phyloP scores from a whole-genome alignment of 2,888 invertebrate genomes.

The Prostheceraeus crozeri region DNA sequence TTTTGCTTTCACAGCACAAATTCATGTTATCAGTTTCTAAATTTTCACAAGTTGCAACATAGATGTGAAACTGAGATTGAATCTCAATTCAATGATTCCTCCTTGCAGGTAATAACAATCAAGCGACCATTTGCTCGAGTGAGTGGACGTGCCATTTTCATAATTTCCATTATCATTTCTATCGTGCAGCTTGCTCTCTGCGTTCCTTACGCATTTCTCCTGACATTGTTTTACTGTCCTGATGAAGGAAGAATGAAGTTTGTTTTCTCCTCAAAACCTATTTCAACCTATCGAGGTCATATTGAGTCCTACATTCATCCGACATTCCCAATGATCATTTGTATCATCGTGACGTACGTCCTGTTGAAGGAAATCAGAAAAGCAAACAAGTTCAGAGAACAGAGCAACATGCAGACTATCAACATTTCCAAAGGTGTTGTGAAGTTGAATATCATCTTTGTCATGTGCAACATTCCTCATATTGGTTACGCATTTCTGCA shows the following conservation, averaged over 20 bases:
- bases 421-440: slow-evolving; percentile 24
- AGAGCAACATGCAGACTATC: slow-evolving; percentile 17
- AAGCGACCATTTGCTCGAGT: slow-evolving; percentile 19
- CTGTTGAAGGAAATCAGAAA: not conserved
- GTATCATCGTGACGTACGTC: slow-evolving; percentile 9
- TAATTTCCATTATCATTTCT: not conserved
- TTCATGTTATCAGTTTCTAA: too few species aligned
- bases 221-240: slow-evolving; percentile 7
- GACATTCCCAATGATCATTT: slow-evolving; percentile 19
- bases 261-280: not conserved
- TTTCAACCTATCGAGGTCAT: slow-evolving; percentile 27
- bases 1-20: too few species aligned
- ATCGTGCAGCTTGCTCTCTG: slow-evolving; percentile 27
- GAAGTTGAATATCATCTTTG: slow-evolving; percentile 32
- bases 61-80: too few species aligned
- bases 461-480: slow-evolving; percentile 33
- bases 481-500: slow-evolving; percentile 26
- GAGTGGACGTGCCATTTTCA: not conserved
- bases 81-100: too few species aligned
- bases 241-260: slow-evolving; percentile 21
- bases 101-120: slow-evolving; percentile 16
- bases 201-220: slow-evolving; percentile 13
- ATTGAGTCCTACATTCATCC: slow-evolving; percentile 32
- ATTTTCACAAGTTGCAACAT: too few species aligned
- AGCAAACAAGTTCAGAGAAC: slow-evolving; percentile 27